These are phyloP conservation scores for Drosophila lowei DNA, from an alignment of 1,140 invertebrate genomes.

Conservation along the genomic window DNA sequence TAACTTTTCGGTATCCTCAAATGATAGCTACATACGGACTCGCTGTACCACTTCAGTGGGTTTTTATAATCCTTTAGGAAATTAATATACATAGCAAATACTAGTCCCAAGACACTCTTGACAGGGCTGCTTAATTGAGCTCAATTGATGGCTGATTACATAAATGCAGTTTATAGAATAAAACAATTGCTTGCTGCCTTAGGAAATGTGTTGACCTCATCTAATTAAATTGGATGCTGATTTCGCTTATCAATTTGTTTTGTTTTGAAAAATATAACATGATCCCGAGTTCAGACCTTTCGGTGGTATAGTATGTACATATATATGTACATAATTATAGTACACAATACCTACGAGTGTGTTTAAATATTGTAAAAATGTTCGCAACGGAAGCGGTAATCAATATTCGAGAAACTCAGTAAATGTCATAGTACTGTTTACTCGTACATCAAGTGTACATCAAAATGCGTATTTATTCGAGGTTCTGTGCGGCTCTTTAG, in stretches of 20 bases:
- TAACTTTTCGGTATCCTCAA: conserved; percentile 21
- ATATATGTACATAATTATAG: too few relatives aligned
- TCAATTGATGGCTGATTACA: conserved; percentile 13
- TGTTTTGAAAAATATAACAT: background rate
- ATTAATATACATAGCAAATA: too few relatives aligned
- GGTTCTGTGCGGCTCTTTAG: too few relatives aligned
- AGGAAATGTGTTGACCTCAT: conserved; percentile 3
- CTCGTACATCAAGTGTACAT: too few relatives aligned
- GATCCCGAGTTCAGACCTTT: background rate
- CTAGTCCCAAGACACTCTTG: too few relatives aligned
- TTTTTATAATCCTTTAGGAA: too few relatives aligned
- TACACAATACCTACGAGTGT: too few relatives aligned
- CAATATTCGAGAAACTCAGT: background rate
- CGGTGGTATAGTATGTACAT: too few relatives aligned
- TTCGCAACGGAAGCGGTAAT: conserved; percentile 1
- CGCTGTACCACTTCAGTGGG: background rate
- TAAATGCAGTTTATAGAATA: background rate
- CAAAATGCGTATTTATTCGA: too few relatives aligned
- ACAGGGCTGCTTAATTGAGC: background rate
- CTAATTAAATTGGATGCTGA: conserved; percentile 12
- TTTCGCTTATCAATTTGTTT: conserved; percentile 4
- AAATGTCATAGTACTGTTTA: too few relatives aligned
- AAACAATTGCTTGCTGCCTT: background rate
- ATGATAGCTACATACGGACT: background rate
- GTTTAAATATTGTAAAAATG: too few relatives aligned